Percentiles rank a stretch among this genome's conserved stretches.
Evolutionary conservation across 2,888 invertebrate genomes (phyloP).

Genomic region (Bimastos eiseni): DNA sequence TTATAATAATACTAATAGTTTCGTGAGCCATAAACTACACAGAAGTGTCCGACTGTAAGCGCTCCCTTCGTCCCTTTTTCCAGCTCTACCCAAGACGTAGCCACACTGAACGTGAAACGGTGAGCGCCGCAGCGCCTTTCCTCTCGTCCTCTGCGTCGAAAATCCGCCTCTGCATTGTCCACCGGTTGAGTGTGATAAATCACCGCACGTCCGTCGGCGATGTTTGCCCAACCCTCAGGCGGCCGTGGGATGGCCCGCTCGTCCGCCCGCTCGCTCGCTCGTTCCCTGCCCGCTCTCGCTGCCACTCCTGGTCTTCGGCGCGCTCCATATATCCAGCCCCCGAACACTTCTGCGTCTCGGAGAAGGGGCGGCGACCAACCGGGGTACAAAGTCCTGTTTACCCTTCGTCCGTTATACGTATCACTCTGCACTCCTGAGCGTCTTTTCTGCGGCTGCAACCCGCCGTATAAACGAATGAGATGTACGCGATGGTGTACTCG

Average conservation of each 20-base stretch:
- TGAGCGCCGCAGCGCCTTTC: neutral
- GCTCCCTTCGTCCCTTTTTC: no score
- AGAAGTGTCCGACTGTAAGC: no score
- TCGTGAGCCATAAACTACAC: no score
- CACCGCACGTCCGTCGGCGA: neutral
- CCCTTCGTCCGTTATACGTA: neutral
- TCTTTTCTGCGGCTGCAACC: neutral
- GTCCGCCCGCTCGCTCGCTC: neutral
- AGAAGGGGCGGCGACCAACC: neutral
- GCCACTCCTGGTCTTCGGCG: neutral
- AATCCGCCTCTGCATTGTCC: neutral
- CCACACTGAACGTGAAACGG: no score
- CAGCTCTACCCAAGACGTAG: no score
- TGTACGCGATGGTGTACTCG: neutral
- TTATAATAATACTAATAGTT: no score
- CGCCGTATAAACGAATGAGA: neutral
- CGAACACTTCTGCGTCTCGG: neutral
- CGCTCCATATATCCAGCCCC: neutral
- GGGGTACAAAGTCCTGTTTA: neutral
- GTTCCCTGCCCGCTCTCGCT: neutral
- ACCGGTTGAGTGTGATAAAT: neutral
- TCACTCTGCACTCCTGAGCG: neutral
- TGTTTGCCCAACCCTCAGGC: neutral
- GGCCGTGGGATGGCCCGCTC: neutral
- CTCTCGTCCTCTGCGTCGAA: neutral